These are phyloP conservation scores for Ictalurus punctatus DNA, from an alignment of 2,113 vertebrate genomes.

Conservation along the genomic window DNA sequence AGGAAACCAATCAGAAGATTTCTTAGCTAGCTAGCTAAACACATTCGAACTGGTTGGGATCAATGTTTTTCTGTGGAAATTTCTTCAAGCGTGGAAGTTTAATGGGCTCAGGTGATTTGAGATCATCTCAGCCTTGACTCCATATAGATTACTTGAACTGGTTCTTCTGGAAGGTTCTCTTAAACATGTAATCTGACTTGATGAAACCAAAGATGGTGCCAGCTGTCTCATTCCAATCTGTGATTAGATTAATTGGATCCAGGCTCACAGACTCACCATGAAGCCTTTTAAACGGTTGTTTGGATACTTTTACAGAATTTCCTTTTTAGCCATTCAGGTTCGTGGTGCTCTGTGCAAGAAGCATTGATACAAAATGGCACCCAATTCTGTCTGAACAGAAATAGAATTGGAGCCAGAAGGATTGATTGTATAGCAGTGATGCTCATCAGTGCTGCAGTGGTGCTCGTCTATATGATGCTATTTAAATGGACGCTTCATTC, in stretches of 20 bases:
- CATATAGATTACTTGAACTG: background rate
- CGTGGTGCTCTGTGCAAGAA: background rate
- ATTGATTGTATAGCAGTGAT: conserved; percentile 15
- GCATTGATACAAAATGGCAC: background rate
- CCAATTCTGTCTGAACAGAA: background rate
- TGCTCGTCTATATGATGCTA: background rate
- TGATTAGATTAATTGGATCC: background rate
- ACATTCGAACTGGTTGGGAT: background rate
- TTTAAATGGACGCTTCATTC: conserved; percentile 14
- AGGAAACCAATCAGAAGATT: background rate
- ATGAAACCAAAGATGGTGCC: background rate
- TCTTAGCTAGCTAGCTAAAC: background rate
- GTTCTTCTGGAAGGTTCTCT: background rate
- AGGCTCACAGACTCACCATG: background rate
- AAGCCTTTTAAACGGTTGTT: background rate
- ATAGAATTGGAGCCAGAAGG: conserved; percentile 8
- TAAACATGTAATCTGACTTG: background rate
- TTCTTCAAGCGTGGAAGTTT: conserved; percentile 40
- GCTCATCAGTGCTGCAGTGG: background rate
- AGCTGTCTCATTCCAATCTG: background rate
- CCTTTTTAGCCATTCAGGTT: background rate
- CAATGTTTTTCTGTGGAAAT: background rate
- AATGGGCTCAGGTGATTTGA: conserved; percentile 59
- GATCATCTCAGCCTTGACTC: conserved; percentile 32
- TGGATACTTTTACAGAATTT: background rate